Percentiles rank a stretch among this genome's conserved stretches.
These are phyloP conservation scores for Holacanthella duospinosa DNA, from an alignment of 2,888 invertebrate species.

Conservation along the genomic window DNA sequence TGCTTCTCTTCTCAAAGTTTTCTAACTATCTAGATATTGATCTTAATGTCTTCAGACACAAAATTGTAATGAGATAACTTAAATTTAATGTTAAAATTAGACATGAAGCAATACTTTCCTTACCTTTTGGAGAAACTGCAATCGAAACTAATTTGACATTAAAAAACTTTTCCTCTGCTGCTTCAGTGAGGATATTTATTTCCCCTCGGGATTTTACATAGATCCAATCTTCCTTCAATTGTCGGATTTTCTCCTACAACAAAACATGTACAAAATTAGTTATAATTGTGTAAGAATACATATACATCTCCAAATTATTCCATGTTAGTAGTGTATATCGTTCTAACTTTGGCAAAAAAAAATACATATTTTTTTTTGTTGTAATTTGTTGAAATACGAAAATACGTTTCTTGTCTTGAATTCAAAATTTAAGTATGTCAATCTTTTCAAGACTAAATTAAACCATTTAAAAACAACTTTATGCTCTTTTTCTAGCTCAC, in stretches of 20 bases:
- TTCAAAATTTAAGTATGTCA: no score
- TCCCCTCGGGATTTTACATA: conserved; percentile 40
- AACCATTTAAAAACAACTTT: neutral
- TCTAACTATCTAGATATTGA: no score
- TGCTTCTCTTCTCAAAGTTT: no score
- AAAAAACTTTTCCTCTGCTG: conserved; percentile 28
- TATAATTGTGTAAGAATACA: neutral
- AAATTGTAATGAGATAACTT: no score
- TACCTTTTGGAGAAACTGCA: no score
- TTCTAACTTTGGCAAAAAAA: no score
- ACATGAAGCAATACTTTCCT: no score
- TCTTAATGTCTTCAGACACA: no score
- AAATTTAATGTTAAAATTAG: no score
- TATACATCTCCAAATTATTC: no score
- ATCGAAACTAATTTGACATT: conserved; percentile 23
- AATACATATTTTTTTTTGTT: no score
- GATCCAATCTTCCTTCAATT: conserved; percentile 49
- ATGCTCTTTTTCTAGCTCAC: conserved; percentile 41
- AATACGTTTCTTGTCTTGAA: neutral
- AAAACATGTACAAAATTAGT: neutral
- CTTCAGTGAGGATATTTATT: conserved; percentile 28
- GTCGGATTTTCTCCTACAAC: conserved; percentile 46
- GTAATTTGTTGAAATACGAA: neutral
- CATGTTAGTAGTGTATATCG: no score
- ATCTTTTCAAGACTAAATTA: neutral